Evolutionary conservation across 2,113 vertebrate species (phyloP).

Genomic region (Varanus salvator): DNA sequence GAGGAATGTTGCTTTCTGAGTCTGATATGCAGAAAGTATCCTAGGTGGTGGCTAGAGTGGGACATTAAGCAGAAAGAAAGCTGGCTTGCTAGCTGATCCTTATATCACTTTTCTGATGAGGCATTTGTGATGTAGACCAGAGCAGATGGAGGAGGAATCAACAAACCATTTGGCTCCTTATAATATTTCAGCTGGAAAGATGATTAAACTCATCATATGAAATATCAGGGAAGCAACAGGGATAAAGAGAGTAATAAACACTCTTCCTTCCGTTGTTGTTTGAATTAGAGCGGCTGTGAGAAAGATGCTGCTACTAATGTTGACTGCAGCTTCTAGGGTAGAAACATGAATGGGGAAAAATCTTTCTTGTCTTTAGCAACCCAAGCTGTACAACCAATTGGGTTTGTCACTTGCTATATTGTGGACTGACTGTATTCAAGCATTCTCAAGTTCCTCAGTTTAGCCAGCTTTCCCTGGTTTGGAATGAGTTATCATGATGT

Average conservation of each 20-base stretch:
- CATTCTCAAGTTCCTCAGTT: too few species aligned
- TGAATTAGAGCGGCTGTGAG: constrained; percentile 58
- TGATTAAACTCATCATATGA: constrained; percentile 18
- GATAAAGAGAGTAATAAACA: constrained; percentile 48
- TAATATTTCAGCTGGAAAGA: constrained; percentile 63
- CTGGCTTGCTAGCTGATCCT: constrained; percentile 63
- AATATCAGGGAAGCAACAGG: constrained; percentile 55
- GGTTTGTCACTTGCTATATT: constrained; percentile 7
- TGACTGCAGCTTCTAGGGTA: constrained; percentile 48
- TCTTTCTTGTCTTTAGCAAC: constrained; percentile 35
- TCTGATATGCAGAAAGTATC: constrained; percentile 5
- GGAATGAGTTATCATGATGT: too few species aligned
- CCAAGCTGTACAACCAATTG: background rate
- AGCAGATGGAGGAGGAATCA: constrained; percentile 65
- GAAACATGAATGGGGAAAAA: constrained; percentile 20
- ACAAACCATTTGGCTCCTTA: constrained; percentile 61
- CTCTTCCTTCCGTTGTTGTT: constrained; percentile 12
- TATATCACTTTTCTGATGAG: constrained; percentile 56
- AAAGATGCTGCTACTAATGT: constrained; percentile 49
- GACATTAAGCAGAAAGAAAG: constrained; percentile 20
- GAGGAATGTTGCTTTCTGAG: constrained; percentile 36
- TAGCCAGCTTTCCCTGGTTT: too few species aligned
- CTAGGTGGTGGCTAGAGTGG: constrained; percentile 10
- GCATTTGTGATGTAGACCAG: constrained; percentile 52
- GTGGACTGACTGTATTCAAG: constrained; percentile 32